phyloP scores from a whole-genome alignment of 1,140 invertebrate genomes.

The Papilio polytes region DNA sequence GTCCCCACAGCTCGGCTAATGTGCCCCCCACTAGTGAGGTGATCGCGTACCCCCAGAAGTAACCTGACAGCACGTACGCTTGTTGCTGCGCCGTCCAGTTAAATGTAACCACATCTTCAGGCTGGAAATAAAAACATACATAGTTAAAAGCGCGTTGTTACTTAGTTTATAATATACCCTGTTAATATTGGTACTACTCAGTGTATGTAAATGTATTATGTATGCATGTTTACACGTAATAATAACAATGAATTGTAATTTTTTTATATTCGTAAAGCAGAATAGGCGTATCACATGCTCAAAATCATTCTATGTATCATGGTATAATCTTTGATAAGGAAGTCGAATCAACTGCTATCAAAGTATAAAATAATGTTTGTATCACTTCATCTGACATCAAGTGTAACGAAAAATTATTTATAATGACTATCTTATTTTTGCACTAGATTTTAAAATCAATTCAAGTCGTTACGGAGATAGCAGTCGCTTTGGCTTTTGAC shows the following conservation, averaged over 20 bases:
- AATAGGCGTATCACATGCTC: background rate
- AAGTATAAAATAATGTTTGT: background rate
- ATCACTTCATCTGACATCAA: constrained; percentile 3
- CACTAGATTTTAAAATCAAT: background rate
- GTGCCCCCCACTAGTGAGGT: constrained; percentile 87
- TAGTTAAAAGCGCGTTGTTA: background rate
- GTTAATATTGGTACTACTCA: background rate
- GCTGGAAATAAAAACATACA: constrained; percentile 54
- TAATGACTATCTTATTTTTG: background rate
- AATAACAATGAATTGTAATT: background rate
- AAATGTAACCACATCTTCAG: constrained; percentile 69
- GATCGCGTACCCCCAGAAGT: constrained; percentile 83
- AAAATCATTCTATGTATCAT: too few relatives aligned
- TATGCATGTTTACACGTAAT: background rate
- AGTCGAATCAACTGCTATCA: background rate
- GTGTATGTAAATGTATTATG: too few relatives aligned
- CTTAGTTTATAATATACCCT: background rate
- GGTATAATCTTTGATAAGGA: constrained; percentile 2
- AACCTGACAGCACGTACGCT: constrained; percentile 71
- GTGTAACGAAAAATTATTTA: background rate
- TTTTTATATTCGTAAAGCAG: background rate
- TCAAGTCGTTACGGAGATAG: too few relatives aligned
- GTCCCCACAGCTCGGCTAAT: constrained; percentile 90
- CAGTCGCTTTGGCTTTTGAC: too few relatives aligned
- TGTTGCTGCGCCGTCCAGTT: constrained; percentile 73